Base-by-base conservation (phyloP, 2,888 invertebrate species). In the Aphodius sticticus region DNA sequence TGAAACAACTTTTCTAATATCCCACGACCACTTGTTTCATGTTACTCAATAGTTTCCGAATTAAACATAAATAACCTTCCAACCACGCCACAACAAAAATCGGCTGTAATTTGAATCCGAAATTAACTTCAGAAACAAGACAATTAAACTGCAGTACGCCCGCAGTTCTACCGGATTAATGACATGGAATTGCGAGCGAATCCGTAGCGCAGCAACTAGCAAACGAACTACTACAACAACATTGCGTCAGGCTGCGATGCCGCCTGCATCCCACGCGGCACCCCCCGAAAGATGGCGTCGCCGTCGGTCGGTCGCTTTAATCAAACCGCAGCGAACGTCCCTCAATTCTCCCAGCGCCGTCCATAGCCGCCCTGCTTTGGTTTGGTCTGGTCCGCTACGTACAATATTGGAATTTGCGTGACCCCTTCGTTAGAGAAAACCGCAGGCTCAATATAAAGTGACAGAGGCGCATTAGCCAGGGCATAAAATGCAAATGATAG, bases 381-480 rank as follows among this genome's bases (percentile, higher is more conserved):
- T 53, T 12, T 53, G 53, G 53, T 53, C 53, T 53, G 53, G 74
- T 74, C 74, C 36, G n/a, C 74, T 74, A 36, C 74, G 71, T 74
- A n/a, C 74, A 76, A 79, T 82, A 82, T 82, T 82, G 82, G 81
- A 80, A 80, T 82, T 81, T 78, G 78, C 80, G 78, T 78, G 82
- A 81, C 82, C 82, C 74, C 81, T 82, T 82, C 81, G 79, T 81
- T 82, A 80, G 81, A 53, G 78, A 78, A 80, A 78, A 81, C 81
- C 81, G 72, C 81, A 78, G 79, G 80, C 82, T 78, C 82, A 81
- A 81, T 82, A 82, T 82, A 76, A 81, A 82, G 80, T 82, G 82
- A 82, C 82, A 80, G 82, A 35, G 74, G 6, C 35, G 74, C 37
- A 74, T 36, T 36, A 74, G 35, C 36, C 74, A 36, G n/a, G 37